Conservation (phyloP, 1,140 invertebrate species). For the Gerris buenoi region DNA sequence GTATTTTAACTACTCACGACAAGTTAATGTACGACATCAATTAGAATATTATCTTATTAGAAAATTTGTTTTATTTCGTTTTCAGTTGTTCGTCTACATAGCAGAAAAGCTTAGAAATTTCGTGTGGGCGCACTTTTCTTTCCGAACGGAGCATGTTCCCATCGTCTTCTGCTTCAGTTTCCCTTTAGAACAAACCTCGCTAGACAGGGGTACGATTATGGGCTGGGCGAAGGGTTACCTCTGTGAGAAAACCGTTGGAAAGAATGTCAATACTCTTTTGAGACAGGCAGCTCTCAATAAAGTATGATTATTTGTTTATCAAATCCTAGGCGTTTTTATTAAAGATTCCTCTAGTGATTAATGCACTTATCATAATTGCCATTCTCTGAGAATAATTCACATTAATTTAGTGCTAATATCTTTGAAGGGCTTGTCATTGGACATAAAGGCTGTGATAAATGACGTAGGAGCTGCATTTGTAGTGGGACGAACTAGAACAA, state of each 20-base stretch:
- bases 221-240: background rate
- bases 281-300: background rate
- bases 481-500: background rate
- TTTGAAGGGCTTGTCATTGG: background rate
- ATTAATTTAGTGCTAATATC: too few species aligned
- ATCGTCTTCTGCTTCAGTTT: conserved; percentile 1
- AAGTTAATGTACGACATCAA: too few species aligned
- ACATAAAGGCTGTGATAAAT: background rate
- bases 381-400: too few species aligned
- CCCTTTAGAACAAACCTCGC: background rate
- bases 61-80: background rate
- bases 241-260: background rate
- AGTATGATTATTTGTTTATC: too few species aligned
- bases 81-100: background rate
- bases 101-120: background rate
- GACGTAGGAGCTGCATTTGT: background rate
- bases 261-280: background rate
- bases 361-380: too few species aligned
- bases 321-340: too few species aligned
- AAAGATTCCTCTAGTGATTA: too few species aligned
- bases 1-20: too few species aligned
- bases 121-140: background rate
- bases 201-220: background rate
- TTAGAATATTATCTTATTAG: too few species aligned
- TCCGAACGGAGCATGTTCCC: background rate